Base-by-base conservation (phyloP, 2,888 invertebrate genomes). In the Aphidius colemani region DNA sequence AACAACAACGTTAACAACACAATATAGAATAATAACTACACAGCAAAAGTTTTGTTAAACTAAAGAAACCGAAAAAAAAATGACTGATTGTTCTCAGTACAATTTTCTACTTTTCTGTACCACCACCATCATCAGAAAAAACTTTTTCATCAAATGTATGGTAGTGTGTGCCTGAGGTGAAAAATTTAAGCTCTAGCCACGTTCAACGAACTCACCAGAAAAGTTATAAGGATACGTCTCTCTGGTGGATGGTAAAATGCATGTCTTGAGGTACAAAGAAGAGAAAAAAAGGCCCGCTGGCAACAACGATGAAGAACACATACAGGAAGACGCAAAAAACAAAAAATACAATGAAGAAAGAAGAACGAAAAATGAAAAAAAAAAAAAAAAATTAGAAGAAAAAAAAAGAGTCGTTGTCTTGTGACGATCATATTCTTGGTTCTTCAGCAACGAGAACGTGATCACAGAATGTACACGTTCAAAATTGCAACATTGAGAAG, bases 161-260 rank as follows among this genome's bases (percentile, higher is more conserved):
- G 30, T 30, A 30, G 30, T 30, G 44, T n/a, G 40, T 13, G 66
- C 69, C 68, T 50, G 58, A 45, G 66, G 67, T 67, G 61, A 64
- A 65, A 66, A 68, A 67, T 68, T 61, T 61, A 50, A 53, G 53
- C 50, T 30, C 45, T 39, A 53, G 30, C 53, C 66, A 30, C 30
- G 5, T 30, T 67, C 67, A 67, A 68, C 57, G 65, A 61, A 58
- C 59, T 51, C 61, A 53, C 63, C 61, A 59, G 55, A 62, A 66
- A 67, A 66, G 65, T 66, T 69, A 63, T 64, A 65, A 67, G 65
- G 65, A 67, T 66, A 69, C 66, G 66, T 68, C 63, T 53, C 46
- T 10, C 43, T 53, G 53, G 18, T 30, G 30, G 30, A 63, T 61
- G 64, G 59, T 49, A n/a, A 59, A 59, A 64, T 68, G 58, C 65